Evolutionary conservation across 1,140 invertebrate genomes (phyloP).

Genomic region (Megathymus violae): DNA sequence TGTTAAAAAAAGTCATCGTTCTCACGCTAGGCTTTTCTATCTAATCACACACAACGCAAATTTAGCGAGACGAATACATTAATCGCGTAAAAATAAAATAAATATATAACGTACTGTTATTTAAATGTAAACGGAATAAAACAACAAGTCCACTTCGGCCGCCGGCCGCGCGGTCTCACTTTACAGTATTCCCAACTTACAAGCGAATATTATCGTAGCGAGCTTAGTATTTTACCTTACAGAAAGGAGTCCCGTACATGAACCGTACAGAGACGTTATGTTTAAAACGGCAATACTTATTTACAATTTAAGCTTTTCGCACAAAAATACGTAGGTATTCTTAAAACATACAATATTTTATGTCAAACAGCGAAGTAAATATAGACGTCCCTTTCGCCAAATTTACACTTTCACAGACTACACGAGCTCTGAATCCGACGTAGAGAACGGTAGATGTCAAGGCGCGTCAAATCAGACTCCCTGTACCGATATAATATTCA

Average conservation of each 20-base stretch:
- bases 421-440: constrained; percentile 31
- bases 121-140: no score
- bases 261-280: constrained; percentile 48
- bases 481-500: no score
- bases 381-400: constrained; percentile 43
- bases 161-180: constrained; percentile 30
- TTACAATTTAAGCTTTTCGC: constrained; percentile 71
- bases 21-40: constrained; percentile 15
- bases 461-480: constrained; percentile 10
- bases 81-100: constrained; percentile 24
- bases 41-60: constrained; percentile 33
- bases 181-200: constrained; percentile 51
- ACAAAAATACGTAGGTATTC: constrained; percentile 60
- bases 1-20: constrained; percentile 14
- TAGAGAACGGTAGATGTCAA: constrained; percentile 8
- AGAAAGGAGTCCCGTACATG: constrained; percentile 51
- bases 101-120: no score
- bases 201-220: constrained; percentile 48
- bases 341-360: constrained; percentile 47
- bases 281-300: constrained; percentile 60
- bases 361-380: constrained; percentile 56
- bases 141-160: not conserved
- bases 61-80: constrained; percentile 26
- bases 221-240: constrained; percentile 35
- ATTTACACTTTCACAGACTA: constrained; percentile 17